Conservation (phyloP, 2,888 invertebrate species). For the Eupsilia transversa region DNA sequence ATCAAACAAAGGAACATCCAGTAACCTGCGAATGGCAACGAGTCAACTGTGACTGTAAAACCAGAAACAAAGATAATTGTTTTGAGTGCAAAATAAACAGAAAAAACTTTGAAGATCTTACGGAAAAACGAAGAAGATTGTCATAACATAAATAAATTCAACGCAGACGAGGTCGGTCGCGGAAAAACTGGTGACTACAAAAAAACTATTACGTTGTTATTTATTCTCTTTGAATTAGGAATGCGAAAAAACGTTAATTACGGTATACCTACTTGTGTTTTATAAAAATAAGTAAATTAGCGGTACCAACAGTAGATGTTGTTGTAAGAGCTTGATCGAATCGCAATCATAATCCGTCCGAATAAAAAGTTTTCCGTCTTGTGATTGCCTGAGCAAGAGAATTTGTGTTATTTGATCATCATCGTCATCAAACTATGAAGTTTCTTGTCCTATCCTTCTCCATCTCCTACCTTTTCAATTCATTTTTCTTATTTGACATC, state of each 20-base stretch:
- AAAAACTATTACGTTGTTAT: slow-evolving; percentile 42
- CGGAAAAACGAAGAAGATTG: slow-evolving; percentile 38
- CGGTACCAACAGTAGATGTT: slow-evolving; percentile 26
- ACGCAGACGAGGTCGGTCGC: slow-evolving; percentile 49
- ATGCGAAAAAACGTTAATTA: slow-evolving; percentile 51
- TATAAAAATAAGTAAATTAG: slow-evolving; percentile 48
- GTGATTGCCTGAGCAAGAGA: neutral
- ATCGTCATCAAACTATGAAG: neutral
- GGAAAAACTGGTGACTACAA: slow-evolving; percentile 34
- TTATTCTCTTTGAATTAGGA: slow-evolving; percentile 37
- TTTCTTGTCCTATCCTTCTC: neutral
- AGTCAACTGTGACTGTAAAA: neutral
- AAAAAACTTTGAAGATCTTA: slow-evolving; percentile 10
- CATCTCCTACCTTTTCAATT: neutral
- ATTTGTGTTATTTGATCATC: neutral
- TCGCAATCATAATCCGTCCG: neutral
- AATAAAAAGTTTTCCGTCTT: neutral
- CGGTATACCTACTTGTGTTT: slow-evolving; percentile 49
- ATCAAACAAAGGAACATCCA: neutral
- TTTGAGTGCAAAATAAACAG: neutral
- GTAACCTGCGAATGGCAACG: neutral
- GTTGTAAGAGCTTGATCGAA: slow-evolving; percentile 17
- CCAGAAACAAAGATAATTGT: slow-evolving; percentile 17
- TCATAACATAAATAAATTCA: slow-evolving; percentile 37
- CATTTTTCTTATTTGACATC: neutral